Base-by-base conservation (phyloP, 2,797 vertebrate genomes). In the Xenops minutus region DNA sequence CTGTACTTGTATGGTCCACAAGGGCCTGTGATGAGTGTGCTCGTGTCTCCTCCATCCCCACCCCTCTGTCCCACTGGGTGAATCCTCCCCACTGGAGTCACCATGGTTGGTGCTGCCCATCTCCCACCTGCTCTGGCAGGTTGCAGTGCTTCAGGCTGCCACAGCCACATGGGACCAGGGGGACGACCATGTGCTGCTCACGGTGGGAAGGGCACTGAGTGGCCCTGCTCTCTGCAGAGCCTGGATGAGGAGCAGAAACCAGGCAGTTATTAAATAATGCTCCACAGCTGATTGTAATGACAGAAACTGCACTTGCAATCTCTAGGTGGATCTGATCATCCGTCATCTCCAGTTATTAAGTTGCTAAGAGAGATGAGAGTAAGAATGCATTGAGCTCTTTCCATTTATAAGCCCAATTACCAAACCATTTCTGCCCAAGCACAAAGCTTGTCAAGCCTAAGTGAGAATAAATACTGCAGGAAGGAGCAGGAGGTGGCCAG, bases 331-430 rank as follows among this genome's bases (percentile, higher is more conserved):
- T 72, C 77, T 56, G 83, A 49, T n/a, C 71, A 27, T 95, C 79
- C 27, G 13, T 62, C 89, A 86, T 68, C 87, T 72, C 59, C 86
- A 34, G 72, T 94, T 90, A 92, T 77, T 83, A 63, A 91, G 80
- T 43, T 69, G 82, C 87, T 87, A 85, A 83, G 85, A 90, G 91
- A 91, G 85, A 77, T 26, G 71, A 80, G 56, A 95, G 66, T 15
- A 36, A 79, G 69, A 75, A 76, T 18, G 62, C 85, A 6, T 49
- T 7, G 79, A 63, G 58, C 55, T 81, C 66, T 66, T 85, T 62
- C 78, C 87, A 64, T 95, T 96, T 94, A 87, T 92, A 87, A 94
- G 85, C 48, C 87, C 79, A 86, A 89, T 96, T 95, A 94, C 93
- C 37, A 29, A 68, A 32, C 37, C 27, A 10, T 71, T 88, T 83